Evolutionary conservation across 2,888 invertebrate species (phyloP).

Genomic region (Catocala nupta): DNA sequence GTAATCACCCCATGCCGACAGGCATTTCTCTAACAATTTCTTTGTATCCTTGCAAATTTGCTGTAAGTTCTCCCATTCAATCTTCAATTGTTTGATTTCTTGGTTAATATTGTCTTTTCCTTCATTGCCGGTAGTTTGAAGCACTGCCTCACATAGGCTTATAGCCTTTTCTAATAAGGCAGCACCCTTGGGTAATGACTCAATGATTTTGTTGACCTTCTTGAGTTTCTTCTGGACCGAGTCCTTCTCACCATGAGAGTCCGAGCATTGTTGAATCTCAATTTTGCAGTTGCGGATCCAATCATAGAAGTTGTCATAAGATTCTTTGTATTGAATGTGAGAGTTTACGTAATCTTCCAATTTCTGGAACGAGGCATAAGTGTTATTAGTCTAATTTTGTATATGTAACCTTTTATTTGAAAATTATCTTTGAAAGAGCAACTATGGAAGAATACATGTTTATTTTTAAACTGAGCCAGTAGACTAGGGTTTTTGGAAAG

Average conservation of each 20-base stretch:
- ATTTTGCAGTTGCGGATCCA: conserved; percentile 94
- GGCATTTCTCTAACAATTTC: conserved; percentile 91
- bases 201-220: conserved; percentile 90
- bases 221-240: conserved; percentile 92
- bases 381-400: background rate
- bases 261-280: conserved; percentile 94
- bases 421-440: too few relatives aligned
- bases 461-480: too few relatives aligned
- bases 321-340: conserved; percentile 95
- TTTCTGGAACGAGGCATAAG: conserved; percentile 76
- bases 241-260: conserved; percentile 95
- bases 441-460: too few relatives aligned
- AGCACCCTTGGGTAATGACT: conserved; percentile 90
- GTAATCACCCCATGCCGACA: conserved; percentile 94
- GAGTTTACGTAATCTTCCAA: conserved; percentile 94
- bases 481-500: too few relatives aligned
- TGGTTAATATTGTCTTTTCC: conserved; percentile 94
- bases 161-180: conserved; percentile 91
- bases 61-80: conserved; percentile 94
- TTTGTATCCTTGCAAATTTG: conserved; percentile 92
- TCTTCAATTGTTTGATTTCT: conserved; percentile 93
- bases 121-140: conserved; percentile 93
- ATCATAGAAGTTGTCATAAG: conserved; percentile 93
- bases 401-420: too few relatives aligned
- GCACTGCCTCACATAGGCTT: conserved; percentile 91